These are phyloP conservation scores for Gibbula magus DNA, from an alignment of 2,888 invertebrate genomes.

Conservation along the genomic window DNA sequence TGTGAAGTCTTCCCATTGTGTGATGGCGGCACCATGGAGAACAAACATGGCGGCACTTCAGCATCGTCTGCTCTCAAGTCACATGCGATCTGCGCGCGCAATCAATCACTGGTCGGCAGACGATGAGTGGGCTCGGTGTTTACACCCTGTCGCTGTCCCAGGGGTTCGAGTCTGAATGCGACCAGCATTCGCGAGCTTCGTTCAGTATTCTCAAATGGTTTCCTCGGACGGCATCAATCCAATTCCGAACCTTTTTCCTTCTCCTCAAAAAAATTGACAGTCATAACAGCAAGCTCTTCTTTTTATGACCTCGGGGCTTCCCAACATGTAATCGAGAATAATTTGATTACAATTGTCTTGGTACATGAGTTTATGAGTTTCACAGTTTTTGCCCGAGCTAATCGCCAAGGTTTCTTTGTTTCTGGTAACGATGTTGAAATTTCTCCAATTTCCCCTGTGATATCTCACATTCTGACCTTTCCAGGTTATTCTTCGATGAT, in stretches of 20 bases:
- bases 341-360: background rate
- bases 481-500: too few relatives aligned
- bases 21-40: background rate
- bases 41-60: background rate
- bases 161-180: background rate
- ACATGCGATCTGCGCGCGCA: slow-evolving; percentile 12
- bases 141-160: background rate
- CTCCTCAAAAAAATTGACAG: background rate
- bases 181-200: background rate
- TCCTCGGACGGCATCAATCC: background rate
- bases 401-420: too few relatives aligned
- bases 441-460: too few relatives aligned
- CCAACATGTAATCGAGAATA: background rate
- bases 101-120: slow-evolving; percentile 13
- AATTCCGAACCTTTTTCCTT: background rate
- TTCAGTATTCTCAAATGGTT: background rate
- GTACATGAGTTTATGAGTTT: too few relatives aligned
- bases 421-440: too few relatives aligned
- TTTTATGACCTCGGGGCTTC: background rate
- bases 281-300: background rate
- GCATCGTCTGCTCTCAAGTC: slow-evolving; percentile 3
- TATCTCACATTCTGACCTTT: too few relatives aligned
- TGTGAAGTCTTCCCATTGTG: slow-evolving; percentile 17
- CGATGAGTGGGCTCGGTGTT: background rate
- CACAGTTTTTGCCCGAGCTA: too few relatives aligned